phyloP scores from a whole-genome alignment of 2,888 invertebrate species.

The Aspidiotus rigidus region DNA sequence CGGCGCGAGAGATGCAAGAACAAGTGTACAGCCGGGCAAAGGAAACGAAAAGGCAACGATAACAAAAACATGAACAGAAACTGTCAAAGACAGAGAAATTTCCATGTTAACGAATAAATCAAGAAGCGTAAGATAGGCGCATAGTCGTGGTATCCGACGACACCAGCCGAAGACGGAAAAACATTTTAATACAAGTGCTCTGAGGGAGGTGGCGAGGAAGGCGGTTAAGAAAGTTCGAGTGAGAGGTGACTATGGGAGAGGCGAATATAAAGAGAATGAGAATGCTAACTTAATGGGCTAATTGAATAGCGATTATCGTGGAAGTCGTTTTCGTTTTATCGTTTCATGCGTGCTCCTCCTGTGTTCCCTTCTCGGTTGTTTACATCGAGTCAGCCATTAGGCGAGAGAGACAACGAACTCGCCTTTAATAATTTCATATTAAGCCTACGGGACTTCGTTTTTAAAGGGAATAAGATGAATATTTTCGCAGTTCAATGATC shows the following conservation, averaged over 20 bases:
- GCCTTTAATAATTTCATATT: conserved; percentile 25
- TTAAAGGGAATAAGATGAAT: conserved; percentile 19
- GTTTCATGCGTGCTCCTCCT: conserved; percentile 16
- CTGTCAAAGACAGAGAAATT: conserved; percentile 29
- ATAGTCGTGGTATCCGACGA: conserved; percentile 12
- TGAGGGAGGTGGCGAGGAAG: background rate
- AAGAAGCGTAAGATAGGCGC: conserved; percentile 17
- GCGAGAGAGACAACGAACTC: background rate
- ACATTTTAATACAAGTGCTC: conserved; percentile 11
- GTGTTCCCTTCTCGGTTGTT: background rate
- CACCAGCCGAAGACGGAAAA: conserved; percentile 14
- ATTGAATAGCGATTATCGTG: conserved; percentile 30
- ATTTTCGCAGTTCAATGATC: conserved; percentile 22
- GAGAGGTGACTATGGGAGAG: background rate
- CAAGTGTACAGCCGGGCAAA: background rate
- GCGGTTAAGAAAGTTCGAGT: conserved; percentile 14
- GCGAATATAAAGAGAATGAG: no score
- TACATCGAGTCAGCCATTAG: background rate
- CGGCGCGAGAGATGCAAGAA: no score
- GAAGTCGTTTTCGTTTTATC: conserved; percentile 29
- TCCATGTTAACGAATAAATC: conserved; percentile 28
- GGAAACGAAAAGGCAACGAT: conserved; percentile 20
- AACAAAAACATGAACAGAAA: conserved; percentile 28
- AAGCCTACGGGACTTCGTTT: conserved; percentile 9
- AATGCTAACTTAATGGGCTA: conserved; percentile 22